phyloP scores from a whole-genome alignment of 2,888 invertebrate genomes.

The Chironomus tentans region DNA sequence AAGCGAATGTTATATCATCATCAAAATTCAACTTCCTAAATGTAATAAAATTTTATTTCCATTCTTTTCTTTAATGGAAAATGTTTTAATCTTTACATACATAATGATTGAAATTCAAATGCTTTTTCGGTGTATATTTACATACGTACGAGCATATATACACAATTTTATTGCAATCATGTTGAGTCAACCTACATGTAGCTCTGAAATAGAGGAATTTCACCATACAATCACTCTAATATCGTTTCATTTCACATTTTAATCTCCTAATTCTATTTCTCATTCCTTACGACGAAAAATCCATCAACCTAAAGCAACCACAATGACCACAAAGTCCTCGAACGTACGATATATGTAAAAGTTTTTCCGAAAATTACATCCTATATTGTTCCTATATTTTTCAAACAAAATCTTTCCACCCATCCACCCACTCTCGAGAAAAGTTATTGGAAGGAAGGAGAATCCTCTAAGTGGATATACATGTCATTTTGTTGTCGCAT shows the following conservation, averaged over 20 bases:
- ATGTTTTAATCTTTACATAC: neutral
- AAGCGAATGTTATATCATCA: neutral
- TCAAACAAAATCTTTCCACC: too few species aligned
- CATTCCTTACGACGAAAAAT: neutral
- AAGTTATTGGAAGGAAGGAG: too few species aligned
- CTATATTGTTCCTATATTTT: neutral
- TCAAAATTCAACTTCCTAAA: neutral
- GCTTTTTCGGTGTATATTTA: neutral
- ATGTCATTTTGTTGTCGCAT: constrained; percentile 4
- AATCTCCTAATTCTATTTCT: neutral
- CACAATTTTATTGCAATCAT: neutral
- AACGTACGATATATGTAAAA: neutral
- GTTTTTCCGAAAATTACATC: neutral
- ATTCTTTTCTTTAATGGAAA: neutral
- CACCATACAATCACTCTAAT: neutral
- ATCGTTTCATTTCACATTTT: neutral
- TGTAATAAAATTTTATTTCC: neutral
- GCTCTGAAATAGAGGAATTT: neutral
- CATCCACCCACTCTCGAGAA: neutral
- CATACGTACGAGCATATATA: neutral
- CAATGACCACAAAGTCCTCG: constrained; percentile 10
- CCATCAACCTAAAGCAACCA: constrained; percentile 1
- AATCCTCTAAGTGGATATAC: neutral
- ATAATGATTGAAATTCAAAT: neutral
- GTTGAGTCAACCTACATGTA: neutral